Evolutionary conservation across 23 tunicate genomes (phyloP).

Genomic region (Halocynthia aurantium): DNA sequence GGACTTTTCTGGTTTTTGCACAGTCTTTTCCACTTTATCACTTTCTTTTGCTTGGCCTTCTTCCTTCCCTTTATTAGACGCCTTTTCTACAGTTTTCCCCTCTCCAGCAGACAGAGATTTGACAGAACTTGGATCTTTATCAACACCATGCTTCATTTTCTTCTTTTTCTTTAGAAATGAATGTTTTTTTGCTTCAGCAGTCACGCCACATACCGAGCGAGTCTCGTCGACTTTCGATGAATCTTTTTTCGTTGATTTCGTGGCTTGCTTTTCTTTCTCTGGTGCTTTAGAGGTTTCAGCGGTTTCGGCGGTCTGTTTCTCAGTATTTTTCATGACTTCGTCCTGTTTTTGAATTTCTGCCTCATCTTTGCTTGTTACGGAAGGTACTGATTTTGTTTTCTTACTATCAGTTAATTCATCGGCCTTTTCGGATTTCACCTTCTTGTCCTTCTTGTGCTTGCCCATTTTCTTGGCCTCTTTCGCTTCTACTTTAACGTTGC

Average conservation of each 20-base stretch:
- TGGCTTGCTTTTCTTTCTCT: neutral
- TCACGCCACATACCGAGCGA: neutral
- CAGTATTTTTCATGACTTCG: neutral
- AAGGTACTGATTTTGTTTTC: too few species aligned
- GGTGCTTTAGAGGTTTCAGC: neutral
- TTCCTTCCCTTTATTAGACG: neutral
- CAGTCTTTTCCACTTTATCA: neutral
- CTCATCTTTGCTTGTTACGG: neutral
- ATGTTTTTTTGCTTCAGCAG: neutral
- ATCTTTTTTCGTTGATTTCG: neutral
- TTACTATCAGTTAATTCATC: neutral
- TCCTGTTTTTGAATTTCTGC: neutral
- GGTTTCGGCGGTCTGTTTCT: neutral
- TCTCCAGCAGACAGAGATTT: neutral
- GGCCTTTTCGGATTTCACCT: neutral
- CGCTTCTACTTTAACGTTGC: neutral
- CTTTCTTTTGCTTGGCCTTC: neutral
- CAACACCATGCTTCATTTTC: constrained; percentile 1
- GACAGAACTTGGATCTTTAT: neutral
- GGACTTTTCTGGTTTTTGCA: neutral
- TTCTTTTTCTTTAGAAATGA: constrained; percentile 2
- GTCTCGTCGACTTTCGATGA: neutral
- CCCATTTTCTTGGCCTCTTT: neutral
- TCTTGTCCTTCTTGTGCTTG: neutral
- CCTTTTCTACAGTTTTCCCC: neutral